Base-by-base conservation (phyloP, 2,888 invertebrate species). In the Trilocha varians region DNA sequence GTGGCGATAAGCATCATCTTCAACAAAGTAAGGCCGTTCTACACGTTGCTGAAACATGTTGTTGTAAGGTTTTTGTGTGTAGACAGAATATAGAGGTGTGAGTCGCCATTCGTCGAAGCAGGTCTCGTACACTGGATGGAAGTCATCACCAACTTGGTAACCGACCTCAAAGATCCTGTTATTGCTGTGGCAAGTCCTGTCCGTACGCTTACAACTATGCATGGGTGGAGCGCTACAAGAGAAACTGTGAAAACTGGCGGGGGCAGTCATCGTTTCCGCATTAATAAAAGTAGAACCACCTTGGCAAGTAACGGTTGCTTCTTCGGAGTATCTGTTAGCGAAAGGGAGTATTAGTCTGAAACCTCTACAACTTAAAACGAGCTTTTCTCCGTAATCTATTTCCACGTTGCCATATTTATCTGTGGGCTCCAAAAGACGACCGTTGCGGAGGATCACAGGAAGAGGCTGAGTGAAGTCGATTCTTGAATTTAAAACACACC, bases 61-160 rank as follows among this genome's bases (percentile, higher is more conserved):
- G 39, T 84, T 85, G 48, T 76, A 85, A 1, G 79, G 69, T 47
- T 76, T 77, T 44, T 84, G 85, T 0, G 72, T 74, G 37, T 84
- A 82, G 38, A 70, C 78, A 0, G 83, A 76, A 47, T 80, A 85
- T 2, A 84, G 48, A 2, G 65, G 59, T 35, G 60, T 71, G 1
- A 75, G 48, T 4, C 18, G 42, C 2, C 18, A 45, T 49, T 74
- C 71, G 44, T 83, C 65, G 46, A 85, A 85, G 41, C 85, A 85
- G 0, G 80, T 61, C 43, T 84, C 83, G 48, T 73, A 85, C 1
- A 72, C 47, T 1, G 83, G 66, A 35, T 80, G 75, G 43, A 82
- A 79, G 14, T 49, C 18, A 5, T 57, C 49, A 32, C 63, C 56
- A 4, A 78, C 50, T n/a, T 17, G 54, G 38, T 84, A 85, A 0